Evolutionary conservation across 2,113 vertebrate species (phyloP).

Genomic region (Tichodroma muraria): DNA sequence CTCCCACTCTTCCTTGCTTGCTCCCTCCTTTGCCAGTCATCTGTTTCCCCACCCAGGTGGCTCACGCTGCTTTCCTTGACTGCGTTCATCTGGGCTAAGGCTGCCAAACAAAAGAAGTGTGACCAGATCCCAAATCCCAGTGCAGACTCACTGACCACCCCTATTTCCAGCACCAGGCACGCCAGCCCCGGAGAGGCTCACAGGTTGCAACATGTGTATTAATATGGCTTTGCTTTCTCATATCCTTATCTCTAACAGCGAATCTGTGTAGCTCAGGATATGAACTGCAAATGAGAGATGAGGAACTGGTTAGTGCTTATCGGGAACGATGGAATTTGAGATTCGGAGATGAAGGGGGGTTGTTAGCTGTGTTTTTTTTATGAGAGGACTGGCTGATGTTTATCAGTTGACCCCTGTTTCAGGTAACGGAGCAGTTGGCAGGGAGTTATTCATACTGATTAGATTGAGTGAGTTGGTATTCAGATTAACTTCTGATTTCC

Average conservation of each 20-base stretch:
- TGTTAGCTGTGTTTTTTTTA: not conserved
- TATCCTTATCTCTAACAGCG: slow-evolving; percentile 30
- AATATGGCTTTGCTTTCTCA: not conserved
- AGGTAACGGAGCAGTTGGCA: slow-evolving; percentile 36
- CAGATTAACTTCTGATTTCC: slow-evolving; percentile 45
- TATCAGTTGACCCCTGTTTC: slow-evolving; percentile 44
- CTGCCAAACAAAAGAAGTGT: not conserved
- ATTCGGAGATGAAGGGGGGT: not conserved
- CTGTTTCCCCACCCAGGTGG: not conserved
- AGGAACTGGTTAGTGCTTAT: slow-evolving; percentile 30
- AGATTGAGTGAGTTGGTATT: not conserved
- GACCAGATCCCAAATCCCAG: not conserved
- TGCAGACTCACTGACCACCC: not conserved
- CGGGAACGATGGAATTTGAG: slow-evolving; percentile 19
- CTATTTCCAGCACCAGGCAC: not conserved
- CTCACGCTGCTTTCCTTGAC: not conserved
- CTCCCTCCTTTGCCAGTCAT: not conserved
- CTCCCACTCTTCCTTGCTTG: not conserved
- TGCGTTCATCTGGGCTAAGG: not conserved
- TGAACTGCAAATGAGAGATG: slow-evolving; percentile 41
- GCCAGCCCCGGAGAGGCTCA: not conserved
- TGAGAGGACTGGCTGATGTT: slow-evolving; percentile 33
- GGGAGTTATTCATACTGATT: not conserved
- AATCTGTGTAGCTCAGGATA: slow-evolving; percentile 35
- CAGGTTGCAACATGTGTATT: not conserved